phyloP scores from a whole-genome alignment of 2,888 invertebrate species.

The Drosophila nr. fundita region DNA sequence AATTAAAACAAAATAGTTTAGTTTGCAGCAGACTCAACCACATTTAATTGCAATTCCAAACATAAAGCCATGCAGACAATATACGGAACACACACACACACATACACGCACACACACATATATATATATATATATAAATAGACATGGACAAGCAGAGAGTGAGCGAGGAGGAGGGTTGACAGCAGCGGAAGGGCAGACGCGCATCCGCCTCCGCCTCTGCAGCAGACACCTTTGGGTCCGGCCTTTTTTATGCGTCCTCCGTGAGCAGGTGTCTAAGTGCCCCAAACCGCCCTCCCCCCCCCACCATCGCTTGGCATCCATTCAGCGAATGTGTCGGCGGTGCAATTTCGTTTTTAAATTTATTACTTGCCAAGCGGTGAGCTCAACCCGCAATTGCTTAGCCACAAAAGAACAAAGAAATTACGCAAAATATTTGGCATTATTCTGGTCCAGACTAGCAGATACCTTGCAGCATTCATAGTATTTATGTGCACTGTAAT shows the following conservation, averaged over 20 bases:
- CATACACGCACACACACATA: neutral
- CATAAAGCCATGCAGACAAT: conserved; percentile 13
- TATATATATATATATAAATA: neutral
- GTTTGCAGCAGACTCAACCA: conserved; percentile 37
- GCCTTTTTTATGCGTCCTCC: conserved; percentile 27
- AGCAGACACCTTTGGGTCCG: conserved; percentile 30
- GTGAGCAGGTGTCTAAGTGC: conserved; percentile 37
- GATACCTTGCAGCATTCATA: conserved; percentile 11
- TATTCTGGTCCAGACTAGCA: neutral
- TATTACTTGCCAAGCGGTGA: conserved; percentile 37
- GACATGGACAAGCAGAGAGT: neutral
- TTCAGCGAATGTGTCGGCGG: conserved; percentile 45
- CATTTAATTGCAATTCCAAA: conserved; percentile 59
- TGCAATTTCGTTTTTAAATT: conserved; percentile 54
- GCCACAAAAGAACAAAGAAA: conserved; percentile 14
- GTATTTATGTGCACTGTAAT: neutral
- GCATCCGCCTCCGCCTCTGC: conserved; percentile 22
- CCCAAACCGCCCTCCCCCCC: neutral
- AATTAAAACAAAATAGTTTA: conserved; percentile 71
- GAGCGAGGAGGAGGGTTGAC: neutral
- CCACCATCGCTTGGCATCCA: conserved; percentile 15
- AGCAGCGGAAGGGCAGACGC: conserved; percentile 4
- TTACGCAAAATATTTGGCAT: neutral
- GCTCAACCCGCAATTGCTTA: conserved; percentile 19
- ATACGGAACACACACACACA: conserved; percentile 8